Evolutionary conservation across 2,888 invertebrate species (phyloP), one percentile per base, ranked within the genome.

Genomic region (Lobophora halterata): DNA sequence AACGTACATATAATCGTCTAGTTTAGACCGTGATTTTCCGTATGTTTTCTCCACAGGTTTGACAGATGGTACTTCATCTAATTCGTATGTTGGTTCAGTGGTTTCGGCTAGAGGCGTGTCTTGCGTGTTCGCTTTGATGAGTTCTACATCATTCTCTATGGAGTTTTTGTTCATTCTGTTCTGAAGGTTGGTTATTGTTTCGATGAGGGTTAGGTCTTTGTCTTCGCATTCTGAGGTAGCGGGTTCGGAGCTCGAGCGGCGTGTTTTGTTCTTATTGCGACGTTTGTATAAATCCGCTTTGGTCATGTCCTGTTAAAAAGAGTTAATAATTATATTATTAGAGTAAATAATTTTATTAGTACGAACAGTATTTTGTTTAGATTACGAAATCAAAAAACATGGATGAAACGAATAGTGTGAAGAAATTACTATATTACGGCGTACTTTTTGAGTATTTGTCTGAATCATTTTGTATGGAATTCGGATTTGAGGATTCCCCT

Each of bases 201-300:
- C 72, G 1, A 75, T 36, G 5, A 81, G 62, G 1, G 71, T 62
- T 7, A 56, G 42, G 2, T 78, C 73, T 9, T 65, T 59, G 3
- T 48, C 35, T 1, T 61, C 64, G 0, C 53, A 51, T 7, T 61
- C 59, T 1, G 75, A 71, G 1, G 77, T 65, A 1, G 63, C 55
- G 0, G 78, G 62, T 20, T 77, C 78, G 1, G 73, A 70, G 50
- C 70, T 71, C 0, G 78, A 78, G 7, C 66, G 59, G 2, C 79
- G 56, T 19, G 71, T 79, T 48, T 80, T 86, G 63, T 71, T 82
- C 51, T 86, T 87, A 62, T 66, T 80, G 13, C 86, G 68, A 1
- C 86, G 80, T 40, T 86, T 83, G 72, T 86, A 86, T 0, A 87
- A 70, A 6, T 86, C 82, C 0, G 86, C 86, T 65, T 86, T 83